phyloP scores from a whole-genome alignment of 2,888 invertebrate genomes.

The Keiferia lycopersicella region DNA sequence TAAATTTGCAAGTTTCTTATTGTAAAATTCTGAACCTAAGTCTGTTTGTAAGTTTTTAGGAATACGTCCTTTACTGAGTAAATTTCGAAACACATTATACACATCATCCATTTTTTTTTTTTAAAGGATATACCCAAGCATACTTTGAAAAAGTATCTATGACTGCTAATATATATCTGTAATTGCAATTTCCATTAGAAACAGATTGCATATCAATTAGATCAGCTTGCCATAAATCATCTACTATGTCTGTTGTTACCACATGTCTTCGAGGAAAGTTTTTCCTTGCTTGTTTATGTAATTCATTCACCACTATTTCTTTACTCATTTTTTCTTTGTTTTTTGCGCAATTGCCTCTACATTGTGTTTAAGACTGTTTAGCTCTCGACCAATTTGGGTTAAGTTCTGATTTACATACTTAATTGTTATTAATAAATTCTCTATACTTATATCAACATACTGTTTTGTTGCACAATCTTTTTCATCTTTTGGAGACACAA shows the following conservation, averaged over 20 bases:
- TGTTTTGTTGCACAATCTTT: slow-evolving; percentile 11
- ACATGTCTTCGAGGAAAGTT: slow-evolving; percentile 50
- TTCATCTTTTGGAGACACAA: background rate
- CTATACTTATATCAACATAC: slow-evolving; percentile 12
- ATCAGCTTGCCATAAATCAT: slow-evolving; percentile 66
- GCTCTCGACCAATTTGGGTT: background rate
- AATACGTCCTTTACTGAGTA: too few species aligned
- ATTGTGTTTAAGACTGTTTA: background rate
- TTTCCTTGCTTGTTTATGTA: slow-evolving; percentile 36
- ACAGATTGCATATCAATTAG: slow-evolving; percentile 42
- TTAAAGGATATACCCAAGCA: slow-evolving; percentile 29
- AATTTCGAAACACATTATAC: too few species aligned
- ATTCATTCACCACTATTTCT: slow-evolving; percentile 24
- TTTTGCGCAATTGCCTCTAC: slow-evolving; percentile 4
- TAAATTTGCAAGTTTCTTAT: slow-evolving; percentile 39
- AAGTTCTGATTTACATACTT: background rate
- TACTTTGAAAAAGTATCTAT: slow-evolving; percentile 33
- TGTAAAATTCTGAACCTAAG: slow-evolving; percentile 35
- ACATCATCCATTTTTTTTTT: slow-evolving; percentile 24
- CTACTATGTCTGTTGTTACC: slow-evolving; percentile 50
- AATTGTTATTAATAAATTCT: background rate
- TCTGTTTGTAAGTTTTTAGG: too few species aligned
- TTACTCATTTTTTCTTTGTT: slow-evolving; percentile 23
- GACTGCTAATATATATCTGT: slow-evolving; percentile 29
- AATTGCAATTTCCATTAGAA: slow-evolving; percentile 29